These are phyloP conservation scores for Amphimallon solstitiale DNA, from an alignment of 2,888 invertebrate species.

Conservation along the genomic window DNA sequence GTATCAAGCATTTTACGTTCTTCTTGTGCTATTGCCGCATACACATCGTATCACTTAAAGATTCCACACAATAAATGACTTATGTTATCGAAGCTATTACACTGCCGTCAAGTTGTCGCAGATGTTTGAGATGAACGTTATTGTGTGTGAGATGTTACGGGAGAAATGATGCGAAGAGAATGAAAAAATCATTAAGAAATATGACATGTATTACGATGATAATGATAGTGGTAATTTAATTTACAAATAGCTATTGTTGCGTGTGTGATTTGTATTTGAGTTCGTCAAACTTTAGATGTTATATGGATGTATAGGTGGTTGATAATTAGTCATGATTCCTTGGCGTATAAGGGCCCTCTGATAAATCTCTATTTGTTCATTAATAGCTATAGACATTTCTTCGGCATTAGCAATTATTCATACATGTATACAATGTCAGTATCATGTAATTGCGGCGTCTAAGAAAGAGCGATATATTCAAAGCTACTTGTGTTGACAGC, in stretches of 20 bases:
- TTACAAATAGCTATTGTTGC: background rate
- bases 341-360: too few relatives aligned
- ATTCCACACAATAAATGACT: slow-evolving; percentile 7
- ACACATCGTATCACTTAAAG: background rate
- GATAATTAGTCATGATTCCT: too few relatives aligned
- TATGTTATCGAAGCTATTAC: slow-evolving; percentile 5
- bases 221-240: slow-evolving; percentile 23
- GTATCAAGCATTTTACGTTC: too few relatives aligned
- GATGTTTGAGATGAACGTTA: slow-evolving; percentile 7
- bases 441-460: too few relatives aligned
- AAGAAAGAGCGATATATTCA: too few relatives aligned
- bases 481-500: too few relatives aligned
- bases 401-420: too few relatives aligned
- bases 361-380: too few relatives aligned
- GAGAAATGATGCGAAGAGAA: slow-evolving; percentile 4
- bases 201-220: background rate
- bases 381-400: too few relatives aligned
- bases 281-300: slow-evolving; percentile 4
- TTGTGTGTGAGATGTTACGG: background rate
- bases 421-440: too few relatives aligned
- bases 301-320: slow-evolving; percentile 4
- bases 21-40: too few relatives aligned
- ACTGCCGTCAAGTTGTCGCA: slow-evolving; percentile 5
- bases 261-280: background rate
- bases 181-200: background rate